These are phyloP conservation scores for Seladonia tumulorum DNA, from an alignment of 2,888 invertebrate genomes.

Conservation along the genomic window DNA sequence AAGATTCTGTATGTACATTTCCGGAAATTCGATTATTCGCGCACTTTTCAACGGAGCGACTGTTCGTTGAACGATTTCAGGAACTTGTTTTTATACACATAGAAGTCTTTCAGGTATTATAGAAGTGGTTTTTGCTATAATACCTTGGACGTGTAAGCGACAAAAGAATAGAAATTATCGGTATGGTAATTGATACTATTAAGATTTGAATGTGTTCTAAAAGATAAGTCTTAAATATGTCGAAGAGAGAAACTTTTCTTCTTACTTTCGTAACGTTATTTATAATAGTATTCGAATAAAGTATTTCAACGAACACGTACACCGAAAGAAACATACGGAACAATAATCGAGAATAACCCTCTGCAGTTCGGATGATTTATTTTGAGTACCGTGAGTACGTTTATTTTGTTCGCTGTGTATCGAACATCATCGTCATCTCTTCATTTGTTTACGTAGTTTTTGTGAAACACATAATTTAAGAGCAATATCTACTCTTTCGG, in stretches of 20 bases:
- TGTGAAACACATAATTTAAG: background rate
- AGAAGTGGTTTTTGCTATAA: conserved; percentile 60
- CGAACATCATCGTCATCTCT: background rate
- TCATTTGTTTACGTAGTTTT: conserved; percentile 7
- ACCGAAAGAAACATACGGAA: conserved; percentile 36
- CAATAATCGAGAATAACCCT: conserved; percentile 44
- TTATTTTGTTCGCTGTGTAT: background rate
- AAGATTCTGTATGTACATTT: conserved; percentile 56
- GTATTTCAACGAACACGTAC: conserved; percentile 30
- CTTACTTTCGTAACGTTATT: conserved; percentile 42
- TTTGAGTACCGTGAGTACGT: background rate
- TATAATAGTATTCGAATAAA: conserved; percentile 50
- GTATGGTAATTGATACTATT: conserved; percentile 53
- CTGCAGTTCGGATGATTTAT: background rate
- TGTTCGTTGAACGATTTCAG: conserved; percentile 67
- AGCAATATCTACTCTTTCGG: conserved; percentile 10
- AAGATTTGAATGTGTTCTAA: conserved; percentile 62
- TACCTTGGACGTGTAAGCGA: conserved; percentile 61
- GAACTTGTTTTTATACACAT: conserved; percentile 60
- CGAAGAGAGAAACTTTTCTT: conserved; percentile 16
- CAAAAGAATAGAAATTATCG: conserved; percentile 50
- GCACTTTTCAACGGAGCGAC: conserved; percentile 27
- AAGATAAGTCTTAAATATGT: conserved; percentile 46
- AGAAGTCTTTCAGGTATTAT: conserved; percentile 51
- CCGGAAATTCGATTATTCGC: conserved; percentile 28